Conservation (phyloP, 2,888 invertebrate genomes). For the Rhynchonema sp. region DNA sequence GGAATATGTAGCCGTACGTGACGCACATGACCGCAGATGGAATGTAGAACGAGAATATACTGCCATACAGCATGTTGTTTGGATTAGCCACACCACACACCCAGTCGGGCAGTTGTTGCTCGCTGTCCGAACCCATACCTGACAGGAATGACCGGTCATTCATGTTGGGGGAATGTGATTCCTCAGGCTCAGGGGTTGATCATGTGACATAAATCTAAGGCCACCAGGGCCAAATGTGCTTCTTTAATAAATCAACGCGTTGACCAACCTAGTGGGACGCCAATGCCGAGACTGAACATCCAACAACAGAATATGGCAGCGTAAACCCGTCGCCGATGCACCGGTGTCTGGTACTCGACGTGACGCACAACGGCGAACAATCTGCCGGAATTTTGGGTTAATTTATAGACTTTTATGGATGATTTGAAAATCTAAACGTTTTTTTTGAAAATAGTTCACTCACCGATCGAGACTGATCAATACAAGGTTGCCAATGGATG, state of each 20-base stretch:
- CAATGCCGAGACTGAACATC: conserved; percentile 22
- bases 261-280: conserved; percentile 14
- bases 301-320: conserved; percentile 20
- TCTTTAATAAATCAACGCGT: conserved; percentile 2
- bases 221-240: too few relatives aligned
- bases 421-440: background rate
- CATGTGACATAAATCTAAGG: background rate
- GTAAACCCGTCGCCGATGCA: conserved; percentile 23
- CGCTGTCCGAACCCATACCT: conserved; percentile 19
- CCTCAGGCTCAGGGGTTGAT: background rate
- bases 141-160: too few relatives aligned
- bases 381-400: background rate
- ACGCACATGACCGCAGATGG: conserved; percentile 33
- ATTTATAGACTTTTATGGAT: background rate
- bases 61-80: conserved; percentile 23
- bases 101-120: too few relatives aligned
- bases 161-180: background rate
- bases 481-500: conserved; percentile 86
- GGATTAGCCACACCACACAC: conserved; percentile 12
- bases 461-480: conserved; percentile 41
- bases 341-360: conserved; percentile 24
- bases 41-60: conserved; percentile 31
- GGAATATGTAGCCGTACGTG: conserved; percentile 18
- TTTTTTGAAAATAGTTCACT: background rate
- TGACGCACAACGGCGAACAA: conserved; percentile 7